Base-by-base conservation (phyloP, 2,888 invertebrate species). In the Alentia gelatinosa region DNA sequence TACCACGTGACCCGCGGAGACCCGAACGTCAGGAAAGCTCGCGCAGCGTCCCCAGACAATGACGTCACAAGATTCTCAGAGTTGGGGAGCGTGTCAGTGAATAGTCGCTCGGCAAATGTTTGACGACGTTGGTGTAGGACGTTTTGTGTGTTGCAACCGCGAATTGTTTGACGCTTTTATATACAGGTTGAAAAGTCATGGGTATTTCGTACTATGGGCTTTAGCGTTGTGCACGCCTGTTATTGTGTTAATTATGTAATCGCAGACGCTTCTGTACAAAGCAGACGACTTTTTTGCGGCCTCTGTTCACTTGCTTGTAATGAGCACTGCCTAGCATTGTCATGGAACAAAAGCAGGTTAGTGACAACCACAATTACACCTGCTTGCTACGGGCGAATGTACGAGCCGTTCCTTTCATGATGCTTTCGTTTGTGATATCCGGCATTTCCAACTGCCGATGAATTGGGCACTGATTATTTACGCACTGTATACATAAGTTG, bases 1-100 rank as follows among this genome's bases (percentile, higher is more conserved):
- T 37, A 79, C n/a, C 79, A 79, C 79, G 37, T 79, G 79, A 79
- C 79, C 79, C 79, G 30, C 30, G 30, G 68, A 68, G 68, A 68
- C 68, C 68, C 68, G 68, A 30, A 9, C 30, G 68, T 68, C 1
- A 68, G 9, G n/a, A n/a, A 12, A n/a, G 15, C 63, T n/a, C 15
- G 19, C 63, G 19, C 39, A 56, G n/a, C n/a, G 56, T n/a, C 56
- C 23, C n/a, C 56, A 56, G 23, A 56, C 56, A 56, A 4, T 56
- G 56, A 56, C 56, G 56, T 56, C n/a, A n/a, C n/a, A n/a, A n/a
- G n/a, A n/a, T n/a, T n/a, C 56, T 56, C 23, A 56, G n/a, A 56
- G 56, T n/a, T n/a, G n/a, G 47, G 56, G 56, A 56, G 74, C 30
- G 74, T 74, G 74, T 74, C 74, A 74, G 26, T 74, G 74, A 74